Evolutionary conservation across 2,113 vertebrate genomes (phyloP), one percentile per base, ranked within the genome.

Genomic region (Nesogale talazaci): DNA sequence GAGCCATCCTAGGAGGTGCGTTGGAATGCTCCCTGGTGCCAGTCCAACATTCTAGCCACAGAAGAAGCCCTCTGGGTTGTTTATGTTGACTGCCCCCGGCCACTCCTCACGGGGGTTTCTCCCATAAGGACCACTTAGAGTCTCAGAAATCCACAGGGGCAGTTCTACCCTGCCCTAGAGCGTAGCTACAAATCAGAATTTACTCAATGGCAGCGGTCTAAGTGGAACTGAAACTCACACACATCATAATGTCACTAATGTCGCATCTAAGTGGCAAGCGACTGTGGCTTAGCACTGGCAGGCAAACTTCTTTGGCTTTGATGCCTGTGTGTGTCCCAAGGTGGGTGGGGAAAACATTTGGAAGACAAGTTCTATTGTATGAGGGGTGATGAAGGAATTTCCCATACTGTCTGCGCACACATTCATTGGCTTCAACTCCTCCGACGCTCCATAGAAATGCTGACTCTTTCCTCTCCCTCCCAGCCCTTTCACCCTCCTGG

Each of bases 311-410:
- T 88, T 67, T 38, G 72, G 92, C 91, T 85, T 72, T 89, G 77
- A 74, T 86, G 88, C 70, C 82, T 95, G 31, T 89, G 89, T 95
- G 84, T 94, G 94, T 95, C 93, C 86, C 79, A 77, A 87, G 89
- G 78, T 92, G 90, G 87, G 94, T 92, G 88, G 88, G 88, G 92
- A 59, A 91, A 82, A 95, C 40, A 42, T 81, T 92, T 65, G 81
- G 70, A 92, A 96, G 14, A 94, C 88, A 86, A 31, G 80, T 91
- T 69, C 89, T 83, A 90, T 78, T 90, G 90, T 81, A 74, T 79
- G 80, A 96, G 93, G 63, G 81, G 16, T 59, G 63, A 63, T 34
- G 69, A 46, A 88, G 79, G 91, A 94, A 96, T 96, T 94, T 91
- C 89, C 84, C 83, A 42, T 81, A 83, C 76, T 83, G 74, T 77